phyloP scores from a whole-genome alignment of 2,797 vertebrate species.

The Artibeus jamaicensis region DNA sequence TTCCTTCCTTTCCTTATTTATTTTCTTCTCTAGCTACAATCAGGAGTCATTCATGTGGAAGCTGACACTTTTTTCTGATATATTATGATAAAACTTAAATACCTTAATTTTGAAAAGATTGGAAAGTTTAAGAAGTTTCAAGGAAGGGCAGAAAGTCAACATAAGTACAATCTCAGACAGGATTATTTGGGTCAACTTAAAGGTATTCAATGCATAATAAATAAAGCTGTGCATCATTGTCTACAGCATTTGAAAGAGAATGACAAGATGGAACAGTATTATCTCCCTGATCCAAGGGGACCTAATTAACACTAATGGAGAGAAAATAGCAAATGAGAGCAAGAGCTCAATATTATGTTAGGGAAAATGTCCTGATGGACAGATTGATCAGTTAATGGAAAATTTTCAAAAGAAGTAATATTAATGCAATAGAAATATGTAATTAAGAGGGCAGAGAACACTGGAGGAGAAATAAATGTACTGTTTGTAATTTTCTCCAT shows the following conservation, averaged over 20 bases:
- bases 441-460: slow-evolving; percentile 31
- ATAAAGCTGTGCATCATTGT: slow-evolving; percentile 30
- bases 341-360: slow-evolving; percentile 50
- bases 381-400: slow-evolving; percentile 54
- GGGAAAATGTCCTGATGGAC: slow-evolving; percentile 59
- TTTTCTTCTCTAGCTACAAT: not conserved
- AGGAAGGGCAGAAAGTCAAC: not conserved
- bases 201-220: slow-evolving; percentile 41
- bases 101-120: slow-evolving; percentile 25
- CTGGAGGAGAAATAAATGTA: slow-evolving; percentile 24
- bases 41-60: not conserved
- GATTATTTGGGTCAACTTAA: slow-evolving; percentile 18
- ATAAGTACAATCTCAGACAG: slow-evolving; percentile 17
- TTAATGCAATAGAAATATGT: slow-evolving; percentile 47
- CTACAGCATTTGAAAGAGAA: not conserved
- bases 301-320: slow-evolving; percentile 53
- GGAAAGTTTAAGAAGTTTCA: not conserved
- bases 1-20: not conserved
- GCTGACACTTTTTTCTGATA: not conserved
- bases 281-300: slow-evolving; percentile 12
- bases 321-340: slow-evolving; percentile 47
- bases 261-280: not conserved
- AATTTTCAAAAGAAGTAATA: slow-evolving; percentile 53
- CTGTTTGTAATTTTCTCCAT: not conserved
- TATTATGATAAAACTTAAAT: slow-evolving; percentile 5